A percentile compares a stretch with the other conserved stretches of the same genome.
phyloP scores from a whole-genome alignment of 2,888 invertebrate species.

The Phaedon cochleariae region DNA sequence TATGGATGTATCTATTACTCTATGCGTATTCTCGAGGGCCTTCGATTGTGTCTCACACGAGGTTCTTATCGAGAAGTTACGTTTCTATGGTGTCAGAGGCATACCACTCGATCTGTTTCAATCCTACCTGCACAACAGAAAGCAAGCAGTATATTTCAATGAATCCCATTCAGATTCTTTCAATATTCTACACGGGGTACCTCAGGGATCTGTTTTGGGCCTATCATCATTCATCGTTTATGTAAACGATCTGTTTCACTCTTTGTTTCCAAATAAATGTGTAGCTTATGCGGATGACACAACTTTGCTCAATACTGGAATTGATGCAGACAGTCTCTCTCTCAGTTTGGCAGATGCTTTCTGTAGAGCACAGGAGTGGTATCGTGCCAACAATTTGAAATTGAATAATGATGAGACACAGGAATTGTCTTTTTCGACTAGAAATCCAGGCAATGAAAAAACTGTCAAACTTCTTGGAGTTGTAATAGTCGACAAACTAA shows the following conservation, averaged over 20 bases:
- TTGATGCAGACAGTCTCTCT: not conserved
- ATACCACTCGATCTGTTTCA: not conserved
- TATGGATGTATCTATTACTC: constrained; percentile 8
- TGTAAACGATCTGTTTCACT: not conserved
- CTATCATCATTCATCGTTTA: not conserved
- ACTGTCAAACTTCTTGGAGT: not conserved
- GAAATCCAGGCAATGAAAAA: not conserved
- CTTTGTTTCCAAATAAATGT: too few relatives aligned
- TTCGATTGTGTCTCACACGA: constrained; percentile 14
- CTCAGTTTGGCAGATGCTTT: not conserved
- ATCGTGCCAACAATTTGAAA: not conserved
- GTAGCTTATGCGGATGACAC: too few relatives aligned
- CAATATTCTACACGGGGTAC: not conserved
- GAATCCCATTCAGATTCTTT: not conserved
- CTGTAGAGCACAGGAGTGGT: not conserved
- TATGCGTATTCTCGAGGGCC: constrained; percentile 12
- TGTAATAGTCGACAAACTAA: not conserved
- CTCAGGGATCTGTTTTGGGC: not conserved
- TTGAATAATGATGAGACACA: not conserved
- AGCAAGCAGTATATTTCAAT: not conserved
- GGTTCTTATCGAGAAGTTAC: not conserved
- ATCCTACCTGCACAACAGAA: not conserved
- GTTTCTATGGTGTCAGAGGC: not conserved
- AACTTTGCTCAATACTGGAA: not conserved
- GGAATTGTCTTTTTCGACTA: not conserved